These are phyloP conservation scores for Thaleichthys pacificus DNA, from an alignment of 2,797 vertebrate genomes.

Conservation along the genomic window DNA sequence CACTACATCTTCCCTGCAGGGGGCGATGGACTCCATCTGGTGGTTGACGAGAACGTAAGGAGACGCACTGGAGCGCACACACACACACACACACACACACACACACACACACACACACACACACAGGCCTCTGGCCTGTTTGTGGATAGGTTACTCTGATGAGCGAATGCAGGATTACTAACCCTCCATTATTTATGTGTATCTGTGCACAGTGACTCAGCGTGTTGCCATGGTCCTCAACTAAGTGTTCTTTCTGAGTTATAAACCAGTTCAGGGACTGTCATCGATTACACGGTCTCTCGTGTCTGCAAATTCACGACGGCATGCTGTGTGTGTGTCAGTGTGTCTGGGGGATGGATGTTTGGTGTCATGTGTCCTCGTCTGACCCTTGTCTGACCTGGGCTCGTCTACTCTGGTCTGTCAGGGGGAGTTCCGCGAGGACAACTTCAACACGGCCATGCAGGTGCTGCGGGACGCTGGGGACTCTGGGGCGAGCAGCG, in stretches of 20 bases:
- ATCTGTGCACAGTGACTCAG: too few relatives aligned
- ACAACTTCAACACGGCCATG: conserved; percentile 99
- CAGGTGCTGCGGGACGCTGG: conserved; percentile 92
- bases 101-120: too few relatives aligned
- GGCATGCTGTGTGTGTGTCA: too few relatives aligned
- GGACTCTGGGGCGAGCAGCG: conserved; percentile 72
- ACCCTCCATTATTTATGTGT: too few relatives aligned
- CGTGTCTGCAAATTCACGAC: too few relatives aligned
- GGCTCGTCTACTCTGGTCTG: conserved; percentile 7
- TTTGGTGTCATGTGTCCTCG: background rate
- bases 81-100: background rate
- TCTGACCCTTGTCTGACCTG: background rate
- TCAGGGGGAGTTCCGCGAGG: conserved; percentile 97
- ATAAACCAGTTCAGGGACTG: too few relatives aligned
- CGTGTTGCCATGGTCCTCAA: too few relatives aligned
- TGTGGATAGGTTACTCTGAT: too few relatives aligned
- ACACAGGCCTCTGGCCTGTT: background rate
- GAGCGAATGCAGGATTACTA: too few relatives aligned
- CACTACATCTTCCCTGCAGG: conserved; percentile 99
- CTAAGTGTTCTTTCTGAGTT: too few relatives aligned
- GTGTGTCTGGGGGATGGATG: too few relatives aligned
- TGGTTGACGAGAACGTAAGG: conserved; percentile 98
- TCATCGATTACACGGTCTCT: too few relatives aligned
- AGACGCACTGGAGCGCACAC: background rate
- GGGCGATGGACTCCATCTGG: conserved; percentile 95